Evolutionary conservation across 2,113 vertebrate genomes (phyloP), one percentile per base, ranked within the genome.

Genomic region (Oophaga pumilio): DNA sequence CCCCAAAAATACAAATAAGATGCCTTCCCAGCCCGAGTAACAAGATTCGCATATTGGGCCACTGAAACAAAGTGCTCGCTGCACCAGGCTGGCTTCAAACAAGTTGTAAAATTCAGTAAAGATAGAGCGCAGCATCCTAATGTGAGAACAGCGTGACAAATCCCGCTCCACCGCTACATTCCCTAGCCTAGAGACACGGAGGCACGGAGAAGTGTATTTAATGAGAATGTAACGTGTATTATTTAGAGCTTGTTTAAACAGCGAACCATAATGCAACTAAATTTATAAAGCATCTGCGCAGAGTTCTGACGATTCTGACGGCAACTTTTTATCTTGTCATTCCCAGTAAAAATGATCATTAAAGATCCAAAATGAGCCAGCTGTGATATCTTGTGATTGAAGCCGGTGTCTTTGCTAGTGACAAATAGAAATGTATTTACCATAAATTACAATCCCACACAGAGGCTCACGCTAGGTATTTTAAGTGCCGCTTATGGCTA

Each of bases 181-280:
- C 56, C 71, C 76, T 88, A 76, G 86, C 86, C 86, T 88, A 76
- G 79, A 88, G 86, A 88, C 79, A 88, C 68, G 15, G 86, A 62
- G 71, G 71, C 86, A 83, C 43, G 76, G 86, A 66, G 79, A 87
- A 52, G 71, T 88, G 76, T 82, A 88, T 88, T 83, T 88, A 88
- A 88, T 88, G 80, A 88, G 86, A 88, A 83, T 88, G 80, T 83
- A 76, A 88, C 86, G 77, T 88, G 86, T 88, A 83, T 88, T 83
- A 88, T 88, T 88, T 88, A 88, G 80, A 80, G 86, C 79, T 83
- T 83, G 71, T 88, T 76, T 88, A 88, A 88, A 88, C 80, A 76
- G 86, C 28, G 43, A 83, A 64, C 80, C 86, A 83, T 83, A 88
- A 83, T 88, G 68, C 80, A 76, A 66, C 43, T 64, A 73, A 88